Base-by-base conservation (phyloP, 1,140 invertebrate genomes). In the Drosophila murphyi region DNA sequence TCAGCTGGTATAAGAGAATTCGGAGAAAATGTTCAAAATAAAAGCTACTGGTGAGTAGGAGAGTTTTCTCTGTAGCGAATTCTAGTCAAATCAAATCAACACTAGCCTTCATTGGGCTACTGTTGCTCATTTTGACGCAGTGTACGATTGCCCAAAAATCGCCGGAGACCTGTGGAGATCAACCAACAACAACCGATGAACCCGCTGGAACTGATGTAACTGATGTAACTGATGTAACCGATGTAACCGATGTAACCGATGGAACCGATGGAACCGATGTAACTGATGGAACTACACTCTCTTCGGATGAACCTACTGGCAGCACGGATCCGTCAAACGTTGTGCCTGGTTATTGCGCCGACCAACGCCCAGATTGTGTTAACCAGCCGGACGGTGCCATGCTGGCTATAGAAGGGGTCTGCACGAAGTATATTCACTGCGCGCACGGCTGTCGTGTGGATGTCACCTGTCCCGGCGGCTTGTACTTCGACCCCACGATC, bases 371-470 rank as follows among this genome's bases (percentile, higher is more conserved):
- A 0, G 34, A 72, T 0, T 88, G 83, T 12, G 63, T 45, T 0
- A 12, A 50, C 2, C 0, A 83, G 34, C 1, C 32, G 0, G 63
- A 64, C 12, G 77, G 67, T 2, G 12, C 47, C 0, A 32, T 47
- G 7, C 1, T 88, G 0, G 48, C 63, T 0, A 5, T 88, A 12
- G 5, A 48, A 0, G 85, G 80, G 0, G 39, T 71, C 5, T 88
- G 85, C 45, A 57, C 63, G 0, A 72, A 52, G 2, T 88, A 35
- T 3, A 68, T 89, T 8, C 81, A 85, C 31, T 88, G 85, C 48
- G 68, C 5, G n/a, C 55, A 69, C 7, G 72, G 80, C 4, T 88
- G 85, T 37, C 54, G 39, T 43, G 28, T 50, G n/a, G 82, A 75
- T 8, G 12, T 61, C 7, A 54, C 1, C 28, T 88, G 85, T 39